Percentiles rank a stretch among this genome's conserved stretches.
phyloP scores from a whole-genome alignment of 2,113 vertebrate species.

The Lepisosteus osseus region DNA sequence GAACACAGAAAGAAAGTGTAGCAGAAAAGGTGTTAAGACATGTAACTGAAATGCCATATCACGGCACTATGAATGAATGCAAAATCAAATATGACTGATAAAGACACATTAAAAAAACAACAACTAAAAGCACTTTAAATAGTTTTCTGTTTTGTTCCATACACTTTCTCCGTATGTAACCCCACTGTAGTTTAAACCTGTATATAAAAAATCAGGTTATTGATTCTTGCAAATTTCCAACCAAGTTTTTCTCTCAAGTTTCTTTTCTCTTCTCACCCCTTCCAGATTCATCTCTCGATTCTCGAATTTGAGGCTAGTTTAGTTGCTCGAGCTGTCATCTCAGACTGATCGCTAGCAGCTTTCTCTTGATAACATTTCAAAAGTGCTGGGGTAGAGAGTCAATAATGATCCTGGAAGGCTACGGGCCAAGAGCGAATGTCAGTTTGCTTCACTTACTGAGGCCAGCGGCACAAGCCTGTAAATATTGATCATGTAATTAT shows the following conservation, averaged over 20 bases:
- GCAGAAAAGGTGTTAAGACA: too few relatives aligned
- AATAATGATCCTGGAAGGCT: background rate
- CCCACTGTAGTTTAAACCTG: too few relatives aligned
- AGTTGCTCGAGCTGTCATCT: background rate
- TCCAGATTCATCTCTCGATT: background rate
- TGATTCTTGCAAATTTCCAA: background rate
- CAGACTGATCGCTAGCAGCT: background rate
- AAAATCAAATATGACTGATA: too few relatives aligned
- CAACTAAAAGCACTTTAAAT: background rate
- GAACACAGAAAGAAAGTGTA: too few relatives aligned
- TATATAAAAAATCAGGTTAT: background rate
- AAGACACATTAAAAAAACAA: background rate
- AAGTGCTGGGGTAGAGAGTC: background rate
- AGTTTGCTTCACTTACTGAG: constrained; percentile 6
- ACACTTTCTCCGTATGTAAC: too few relatives aligned
- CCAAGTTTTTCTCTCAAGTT: background rate
- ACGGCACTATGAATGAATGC: too few relatives aligned
- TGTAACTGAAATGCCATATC: too few relatives aligned
- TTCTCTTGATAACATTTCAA: background rate
- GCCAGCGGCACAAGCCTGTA: background rate
- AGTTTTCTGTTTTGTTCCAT: too few relatives aligned
- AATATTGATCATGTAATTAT: constrained; percentile 8
- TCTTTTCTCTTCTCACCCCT: background rate
- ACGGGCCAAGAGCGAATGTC: background rate
- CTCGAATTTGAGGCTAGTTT: background rate